These are phyloP conservation scores for Tuta absoluta DNA, from an alignment of 2,888 invertebrate genomes.

Conservation along the genomic window DNA sequence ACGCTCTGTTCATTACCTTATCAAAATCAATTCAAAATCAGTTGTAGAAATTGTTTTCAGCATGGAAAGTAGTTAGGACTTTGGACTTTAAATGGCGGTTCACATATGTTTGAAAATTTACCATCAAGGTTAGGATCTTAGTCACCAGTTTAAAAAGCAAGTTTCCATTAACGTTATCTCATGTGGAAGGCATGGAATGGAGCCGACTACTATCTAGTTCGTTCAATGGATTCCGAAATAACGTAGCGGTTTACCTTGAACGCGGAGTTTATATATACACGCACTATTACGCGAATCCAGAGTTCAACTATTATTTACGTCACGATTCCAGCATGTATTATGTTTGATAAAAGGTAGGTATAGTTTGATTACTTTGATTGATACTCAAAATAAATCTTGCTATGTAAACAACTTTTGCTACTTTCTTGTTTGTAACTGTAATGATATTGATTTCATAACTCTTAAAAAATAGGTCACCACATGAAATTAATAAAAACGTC, in stretches of 20 bases:
- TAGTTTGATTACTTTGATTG: no score
- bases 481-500: no score
- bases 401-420: not conserved
- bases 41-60: no score
- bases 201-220: not conserved
- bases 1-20: no score
- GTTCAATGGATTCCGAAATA: constrained; percentile 6
- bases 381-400: not conserved
- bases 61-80: no score
- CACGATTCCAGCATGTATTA: not conserved
- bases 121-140: no score
- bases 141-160: no score
- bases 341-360: not conserved
- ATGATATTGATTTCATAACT: no score
- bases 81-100: no score
- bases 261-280: not conserved
- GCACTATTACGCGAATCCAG: constrained; percentile 6
- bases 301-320: not conserved
- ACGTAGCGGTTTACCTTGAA: not conserved
- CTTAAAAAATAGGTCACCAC: not conserved
- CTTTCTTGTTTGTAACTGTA: not conserved
- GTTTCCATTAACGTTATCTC: not conserved
- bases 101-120: no score
- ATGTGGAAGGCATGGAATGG: not conserved
- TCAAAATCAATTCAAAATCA: no score